Base-by-base conservation (phyloP, 2,888 invertebrate genomes). In the Tinea semifulvella region DNA sequence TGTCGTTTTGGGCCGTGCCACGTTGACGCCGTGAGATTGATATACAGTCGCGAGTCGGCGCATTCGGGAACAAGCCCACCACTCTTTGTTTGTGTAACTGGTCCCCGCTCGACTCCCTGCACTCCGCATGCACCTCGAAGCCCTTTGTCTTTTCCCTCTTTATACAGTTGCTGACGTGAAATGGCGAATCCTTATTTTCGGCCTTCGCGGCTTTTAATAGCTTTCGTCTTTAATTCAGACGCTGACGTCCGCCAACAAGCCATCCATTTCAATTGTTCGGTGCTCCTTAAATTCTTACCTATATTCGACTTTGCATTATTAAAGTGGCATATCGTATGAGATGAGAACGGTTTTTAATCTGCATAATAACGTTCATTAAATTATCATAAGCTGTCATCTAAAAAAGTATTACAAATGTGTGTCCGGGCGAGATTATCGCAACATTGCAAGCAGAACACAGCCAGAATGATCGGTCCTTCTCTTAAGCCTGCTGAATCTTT, bases 1-100 rank as follows among this genome's bases (percentile, higher is more conserved):
- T 27, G 19, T 31, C 43, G 44, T 40, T 45, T 31, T 62, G 60
- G 65, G 40, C 67, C 74, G 70, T 73, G 72, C 68, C 66, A 68
- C 62, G 68, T 65, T 79, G 80, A 77, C 75, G 71, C 60, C 58
- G 53, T 57, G 63, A 73, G 80, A 80, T 80, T 80, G 80, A 80
- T 80, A 77, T 77, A 79, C 68, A 63, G 72, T 65, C 71, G 42
- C 46, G 44, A 26, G 22, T 42, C 44, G 35, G 36, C 44, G 63
- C 67, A 68, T 70, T 68, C 67, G 74, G 57, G 71, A 77, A 76
- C 76, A 71, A 66, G 72, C 67, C 62, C 68, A 65, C 68, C 65
- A 70, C 69, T 71, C 77, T 77, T 77, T 77, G 77, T 80, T 75
- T 71, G 68, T 68, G 65, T 65, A 69, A 74, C 74, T 71, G 74